Evolutionary conservation across 2,113 vertebrate species (phyloP).

Genomic region (Alouatta palliata): DNA sequence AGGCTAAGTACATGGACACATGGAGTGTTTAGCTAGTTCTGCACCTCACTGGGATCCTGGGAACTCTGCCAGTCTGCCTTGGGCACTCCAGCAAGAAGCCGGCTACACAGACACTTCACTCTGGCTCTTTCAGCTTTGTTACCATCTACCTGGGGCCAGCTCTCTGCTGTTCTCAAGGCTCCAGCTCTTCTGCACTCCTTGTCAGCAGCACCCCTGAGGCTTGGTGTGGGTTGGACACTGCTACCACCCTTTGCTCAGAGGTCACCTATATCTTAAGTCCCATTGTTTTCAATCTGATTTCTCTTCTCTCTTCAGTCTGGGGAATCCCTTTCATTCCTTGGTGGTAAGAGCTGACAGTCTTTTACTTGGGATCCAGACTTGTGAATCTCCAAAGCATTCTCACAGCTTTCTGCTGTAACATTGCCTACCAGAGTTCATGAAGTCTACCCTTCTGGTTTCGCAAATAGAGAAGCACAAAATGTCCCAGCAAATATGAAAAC

Average conservation of each 20-base stretch:
- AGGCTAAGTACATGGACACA: not conserved
- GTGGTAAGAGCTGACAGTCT: too few species aligned
- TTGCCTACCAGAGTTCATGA: not conserved
- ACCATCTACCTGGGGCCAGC: not conserved
- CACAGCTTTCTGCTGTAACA: not conserved
- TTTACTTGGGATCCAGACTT: not conserved
- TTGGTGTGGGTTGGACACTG: rapidly evolving
- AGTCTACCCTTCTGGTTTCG: not conserved
- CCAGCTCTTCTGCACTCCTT: not conserved
- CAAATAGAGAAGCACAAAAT: not conserved
- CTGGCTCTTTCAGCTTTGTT: not conserved
- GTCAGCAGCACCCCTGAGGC: too few species aligned
- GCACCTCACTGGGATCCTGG: not conserved
- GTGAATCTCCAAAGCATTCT: not conserved
- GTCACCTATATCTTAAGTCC: too few species aligned
- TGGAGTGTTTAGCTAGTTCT: not conserved
- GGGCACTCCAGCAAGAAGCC: not conserved
- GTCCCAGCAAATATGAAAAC: too few species aligned
- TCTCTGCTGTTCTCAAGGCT: not conserved
- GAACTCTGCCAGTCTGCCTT: not conserved
- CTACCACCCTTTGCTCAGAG: not conserved
- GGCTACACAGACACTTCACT: too few species aligned
- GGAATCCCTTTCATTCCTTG: too few species aligned
- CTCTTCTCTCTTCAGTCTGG: not conserved
- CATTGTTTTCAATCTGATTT: not conserved